Evolutionary conservation across 2,113 vertebrate species (phyloP).

Genomic region (Calidris pugnax): DNA sequence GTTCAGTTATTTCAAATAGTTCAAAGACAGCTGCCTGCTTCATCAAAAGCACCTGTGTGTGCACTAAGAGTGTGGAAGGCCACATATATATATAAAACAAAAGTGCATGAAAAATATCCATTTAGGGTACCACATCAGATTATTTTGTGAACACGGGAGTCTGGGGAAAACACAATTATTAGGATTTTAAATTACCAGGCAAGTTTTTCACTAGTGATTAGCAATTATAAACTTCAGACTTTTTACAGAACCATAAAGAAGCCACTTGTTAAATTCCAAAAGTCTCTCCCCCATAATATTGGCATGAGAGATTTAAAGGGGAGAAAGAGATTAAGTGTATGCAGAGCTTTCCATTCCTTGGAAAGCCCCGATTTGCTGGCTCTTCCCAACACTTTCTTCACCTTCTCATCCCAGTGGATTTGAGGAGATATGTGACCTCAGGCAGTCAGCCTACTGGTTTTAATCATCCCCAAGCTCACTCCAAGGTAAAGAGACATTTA

Average conservation of each 20-base stretch:
- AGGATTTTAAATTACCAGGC: not conserved
- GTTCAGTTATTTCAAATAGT: not conserved
- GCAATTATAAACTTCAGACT: not conserved
- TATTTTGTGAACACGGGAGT: not conserved
- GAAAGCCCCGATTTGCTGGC: not conserved
- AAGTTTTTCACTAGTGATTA: not conserved
- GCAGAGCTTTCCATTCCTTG: not conserved
- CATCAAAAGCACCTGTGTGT: not conserved
- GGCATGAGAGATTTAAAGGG: not conserved
- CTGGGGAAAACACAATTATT: not conserved
- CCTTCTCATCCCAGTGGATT: not conserved
- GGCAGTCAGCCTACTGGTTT: not conserved
- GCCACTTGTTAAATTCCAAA: not conserved
- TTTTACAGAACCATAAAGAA: not conserved
- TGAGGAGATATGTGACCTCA: fast-evolving
- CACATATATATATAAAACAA: not conserved
- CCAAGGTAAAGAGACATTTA: not conserved
- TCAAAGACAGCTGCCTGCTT: slow-evolving; percentile 16
- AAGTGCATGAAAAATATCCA: not conserved
- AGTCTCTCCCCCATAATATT: not conserved
- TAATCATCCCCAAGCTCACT: not conserved
- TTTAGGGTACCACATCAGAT: not conserved
- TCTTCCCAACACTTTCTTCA: not conserved
- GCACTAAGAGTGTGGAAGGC: not conserved
- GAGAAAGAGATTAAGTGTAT: not conserved